Evolutionary conservation across 2,888 invertebrate genomes (phyloP).

Genomic region (Scaptomyza flava): DNA sequence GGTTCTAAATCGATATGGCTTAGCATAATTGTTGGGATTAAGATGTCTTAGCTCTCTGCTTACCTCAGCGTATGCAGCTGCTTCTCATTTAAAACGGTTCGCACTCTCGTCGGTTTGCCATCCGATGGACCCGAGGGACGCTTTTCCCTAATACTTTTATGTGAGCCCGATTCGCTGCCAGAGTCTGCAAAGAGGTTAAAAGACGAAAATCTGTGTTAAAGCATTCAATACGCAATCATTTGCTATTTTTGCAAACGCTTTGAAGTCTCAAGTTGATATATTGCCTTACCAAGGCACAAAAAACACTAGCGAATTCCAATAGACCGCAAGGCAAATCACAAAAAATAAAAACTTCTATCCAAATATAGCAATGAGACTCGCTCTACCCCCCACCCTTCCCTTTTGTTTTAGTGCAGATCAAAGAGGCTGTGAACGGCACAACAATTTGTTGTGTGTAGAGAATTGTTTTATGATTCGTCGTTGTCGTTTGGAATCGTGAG

Average conservation of each 20-base stretch:
- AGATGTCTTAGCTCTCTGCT: conserved; percentile 40
- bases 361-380: conserved; percentile 53
- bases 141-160: conserved; percentile 89
- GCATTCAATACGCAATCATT: conserved; percentile 36
- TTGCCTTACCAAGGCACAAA: conserved; percentile 20
- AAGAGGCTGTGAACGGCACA: conserved; percentile 33
- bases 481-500: conserved; percentile 5
- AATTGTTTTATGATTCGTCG: not conserved
- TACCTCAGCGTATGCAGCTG: conserved; percentile 97
- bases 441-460: conserved; percentile 9
- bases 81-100: conserved; percentile 99
- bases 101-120: conserved; percentile 98
- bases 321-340: conserved; percentile 13
- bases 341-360: conserved; percentile 26
- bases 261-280: conserved; percentile 60
- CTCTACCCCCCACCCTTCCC: not conserved
- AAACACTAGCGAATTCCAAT: conserved; percentile 45
- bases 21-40: not conserved
- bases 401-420: conserved; percentile 43
- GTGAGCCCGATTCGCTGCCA: conserved; percentile 95
- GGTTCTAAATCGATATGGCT: conserved; percentile 86
- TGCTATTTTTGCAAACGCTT: conserved; percentile 60
- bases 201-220: conserved; percentile 15
- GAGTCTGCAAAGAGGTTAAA: conserved; percentile 88
- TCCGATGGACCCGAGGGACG: conserved; percentile 86